These are phyloP conservation scores for Pelodytes ibericus DNA, from an alignment of 2,797 vertebrate genomes.

Conservation along the genomic window DNA sequence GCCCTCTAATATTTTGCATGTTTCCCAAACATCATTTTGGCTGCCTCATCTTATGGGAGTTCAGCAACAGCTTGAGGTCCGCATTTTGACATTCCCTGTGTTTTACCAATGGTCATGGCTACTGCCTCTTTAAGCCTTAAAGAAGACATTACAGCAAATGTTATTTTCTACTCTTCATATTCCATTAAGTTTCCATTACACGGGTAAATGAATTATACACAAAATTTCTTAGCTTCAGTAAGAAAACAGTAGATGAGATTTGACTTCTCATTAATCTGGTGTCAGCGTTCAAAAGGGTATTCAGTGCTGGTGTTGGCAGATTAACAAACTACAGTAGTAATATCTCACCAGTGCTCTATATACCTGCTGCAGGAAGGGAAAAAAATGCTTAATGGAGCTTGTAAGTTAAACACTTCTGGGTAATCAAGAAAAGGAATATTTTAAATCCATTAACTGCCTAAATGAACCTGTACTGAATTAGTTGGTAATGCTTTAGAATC, in stretches of 20 bases:
- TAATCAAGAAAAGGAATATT: conserved; percentile 16
- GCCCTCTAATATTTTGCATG: too few species aligned
- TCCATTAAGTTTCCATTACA: conserved; percentile 61
- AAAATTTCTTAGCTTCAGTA: conserved; percentile 53
- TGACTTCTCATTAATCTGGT: conserved; percentile 55
- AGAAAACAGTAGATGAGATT: conserved; percentile 50
- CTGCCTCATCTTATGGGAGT: too few species aligned
- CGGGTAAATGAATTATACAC: conserved; percentile 63
- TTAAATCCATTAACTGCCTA: conserved; percentile 22
- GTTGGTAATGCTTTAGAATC: not conserved
- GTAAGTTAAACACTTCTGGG: conserved; percentile 29
- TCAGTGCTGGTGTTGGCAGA: conserved; percentile 59
- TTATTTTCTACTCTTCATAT: conserved; percentile 61
- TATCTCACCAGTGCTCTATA: conserved; percentile 37
- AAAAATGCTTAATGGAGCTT: conserved; percentile 46
- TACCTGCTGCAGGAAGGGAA: conserved; percentile 58
- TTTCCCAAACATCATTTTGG: too few species aligned
- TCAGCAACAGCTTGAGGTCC: too few species aligned
- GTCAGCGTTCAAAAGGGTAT: conserved; percentile 57
- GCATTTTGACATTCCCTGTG: too few species aligned
- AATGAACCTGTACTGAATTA: conserved; percentile 14
- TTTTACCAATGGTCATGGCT: too few species aligned
- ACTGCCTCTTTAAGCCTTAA: conserved; percentile 55
- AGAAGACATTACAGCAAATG: conserved; percentile 59
- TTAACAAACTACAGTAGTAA: conserved; percentile 63